A percentile compares a stretch with the other conserved stretches of the same genome.
Evolutionary conservation across 2,113 vertebrate genomes (phyloP).

Genomic region (Pachycephala philippinensis): DNA sequence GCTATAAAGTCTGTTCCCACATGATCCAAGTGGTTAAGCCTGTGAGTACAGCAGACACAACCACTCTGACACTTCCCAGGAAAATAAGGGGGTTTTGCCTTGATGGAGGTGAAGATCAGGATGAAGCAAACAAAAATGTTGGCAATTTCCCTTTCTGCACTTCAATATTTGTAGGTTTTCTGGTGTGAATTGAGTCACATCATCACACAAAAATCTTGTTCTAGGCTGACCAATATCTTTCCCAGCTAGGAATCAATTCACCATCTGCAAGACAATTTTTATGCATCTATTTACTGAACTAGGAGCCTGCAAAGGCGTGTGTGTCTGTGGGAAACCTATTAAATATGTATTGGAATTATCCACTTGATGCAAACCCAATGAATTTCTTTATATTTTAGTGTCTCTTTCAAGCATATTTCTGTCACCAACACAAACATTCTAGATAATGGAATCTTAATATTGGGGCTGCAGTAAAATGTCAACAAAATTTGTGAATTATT

Average conservation of each 20-base stretch:
- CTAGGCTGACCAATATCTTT: background rate
- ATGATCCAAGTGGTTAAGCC: background rate
- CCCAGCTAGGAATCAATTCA: background rate
- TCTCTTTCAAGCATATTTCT: background rate
- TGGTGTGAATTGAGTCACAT: background rate
- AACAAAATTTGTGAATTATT: slow-evolving; percentile 26
- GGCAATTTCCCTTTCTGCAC: background rate
- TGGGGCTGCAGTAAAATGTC: background rate
- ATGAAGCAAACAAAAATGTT: background rate
- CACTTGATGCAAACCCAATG: background rate
- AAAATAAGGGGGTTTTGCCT: background rate
- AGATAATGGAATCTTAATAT: background rate
- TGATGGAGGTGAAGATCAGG: background rate
- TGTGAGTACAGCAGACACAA: background rate
- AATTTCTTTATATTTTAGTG: slow-evolving; percentile 2
- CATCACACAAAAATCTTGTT: background rate
- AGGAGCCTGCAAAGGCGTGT: background rate
- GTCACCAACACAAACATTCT: background rate
- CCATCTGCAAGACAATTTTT: background rate
- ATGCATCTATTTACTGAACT: background rate
- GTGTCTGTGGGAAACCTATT: slow-evolving; percentile 14
- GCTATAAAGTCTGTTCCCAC: background rate
- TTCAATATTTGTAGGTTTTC: background rate
- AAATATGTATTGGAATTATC: slow-evolving; percentile 44
- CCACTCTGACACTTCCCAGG: background rate